Percentiles rank a stretch among this genome's conserved stretches.
These are phyloP conservation scores for Trachymyrmex cornetzi DNA, from an alignment of 1,140 invertebrate genomes.

Conservation along the genomic window DNA sequence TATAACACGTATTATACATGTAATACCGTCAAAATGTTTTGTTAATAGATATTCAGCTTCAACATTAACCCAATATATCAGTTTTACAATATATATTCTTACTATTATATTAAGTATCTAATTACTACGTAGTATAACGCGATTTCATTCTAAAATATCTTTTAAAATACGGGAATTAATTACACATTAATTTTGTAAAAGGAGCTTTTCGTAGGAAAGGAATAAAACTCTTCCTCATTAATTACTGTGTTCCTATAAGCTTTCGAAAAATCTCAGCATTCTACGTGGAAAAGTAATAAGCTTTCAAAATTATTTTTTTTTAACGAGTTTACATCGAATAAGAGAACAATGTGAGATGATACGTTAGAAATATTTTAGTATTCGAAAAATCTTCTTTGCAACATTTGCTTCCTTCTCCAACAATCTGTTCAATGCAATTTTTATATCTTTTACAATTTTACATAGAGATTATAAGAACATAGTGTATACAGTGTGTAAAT, in stretches of 20 bases:
- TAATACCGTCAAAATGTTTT: background rate
- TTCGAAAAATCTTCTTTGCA: slow-evolving; percentile 4
- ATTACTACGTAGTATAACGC: background rate
- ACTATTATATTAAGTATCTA: background rate
- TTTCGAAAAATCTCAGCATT: slow-evolving; percentile 36
- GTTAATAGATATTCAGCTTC: background rate
- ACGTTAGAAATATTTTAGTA: slow-evolving; percentile 35
- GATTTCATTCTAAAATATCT: background rate
- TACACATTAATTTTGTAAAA: slow-evolving; percentile 47
- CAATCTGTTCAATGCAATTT: background rate
- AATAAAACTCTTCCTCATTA: slow-evolving; percentile 38
- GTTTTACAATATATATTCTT: slow-evolving; percentile 16
- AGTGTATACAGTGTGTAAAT: background rate
- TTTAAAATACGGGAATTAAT: slow-evolving; percentile 16
- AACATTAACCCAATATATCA: background rate
- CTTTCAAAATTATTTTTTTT: slow-evolving; percentile 30
- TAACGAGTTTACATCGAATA: slow-evolving; percentile 56
- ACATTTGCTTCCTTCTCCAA: background rate
- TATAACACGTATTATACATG: background rate
- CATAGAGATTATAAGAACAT: background rate
- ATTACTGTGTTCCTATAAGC: slow-evolving; percentile 48
- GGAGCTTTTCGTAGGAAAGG: slow-evolving; percentile 10
- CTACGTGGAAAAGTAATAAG: background rate
- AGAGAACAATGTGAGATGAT: slow-evolving; percentile 40
- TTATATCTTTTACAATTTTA: background rate